Conservation (phyloP, 2,797 vertebrate species). For the Coracias cyanogaster region DNA sequence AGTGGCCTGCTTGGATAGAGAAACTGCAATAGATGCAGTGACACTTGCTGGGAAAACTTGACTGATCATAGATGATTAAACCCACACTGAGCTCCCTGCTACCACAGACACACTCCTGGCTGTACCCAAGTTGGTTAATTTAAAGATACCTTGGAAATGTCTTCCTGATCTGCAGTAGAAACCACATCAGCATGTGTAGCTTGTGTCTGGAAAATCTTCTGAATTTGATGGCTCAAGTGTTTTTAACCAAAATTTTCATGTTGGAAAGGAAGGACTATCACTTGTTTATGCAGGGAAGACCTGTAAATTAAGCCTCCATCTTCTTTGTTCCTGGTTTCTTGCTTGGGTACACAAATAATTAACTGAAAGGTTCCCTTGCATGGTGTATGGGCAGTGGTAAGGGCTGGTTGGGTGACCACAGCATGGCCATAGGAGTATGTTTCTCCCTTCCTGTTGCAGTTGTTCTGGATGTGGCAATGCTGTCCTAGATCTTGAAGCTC, state of each 20-base stretch:
- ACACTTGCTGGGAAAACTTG: not conserved
- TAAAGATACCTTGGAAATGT: not conserved
- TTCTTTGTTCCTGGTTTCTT: not conserved
- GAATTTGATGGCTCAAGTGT: not conserved
- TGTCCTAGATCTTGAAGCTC: not conserved
- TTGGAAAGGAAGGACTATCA: not conserved
- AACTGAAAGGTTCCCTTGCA: rapidly evolving
- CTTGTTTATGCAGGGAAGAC: not conserved
- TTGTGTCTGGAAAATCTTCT: not conserved
- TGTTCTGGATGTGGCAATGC: not conserved
- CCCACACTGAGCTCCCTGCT: not conserved
- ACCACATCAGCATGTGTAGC: rapidly evolving
- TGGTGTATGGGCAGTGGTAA: not conserved
- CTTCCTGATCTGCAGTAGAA: not conserved
- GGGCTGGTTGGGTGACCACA: not conserved
- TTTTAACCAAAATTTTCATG: not conserved
- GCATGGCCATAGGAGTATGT: rapidly evolving
- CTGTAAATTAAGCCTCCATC: not conserved
- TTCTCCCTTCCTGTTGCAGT: not conserved
- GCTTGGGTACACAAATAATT: not conserved
- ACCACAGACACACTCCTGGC: not conserved
- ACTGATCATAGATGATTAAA: not conserved
- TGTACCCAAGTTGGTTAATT: not conserved
- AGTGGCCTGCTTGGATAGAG: not conserved
- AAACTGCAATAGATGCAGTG: not conserved